These are phyloP conservation scores for Belonocnema kinseyi DNA, from an alignment of 1,140 invertebrate species.

Conservation along the genomic window DNA sequence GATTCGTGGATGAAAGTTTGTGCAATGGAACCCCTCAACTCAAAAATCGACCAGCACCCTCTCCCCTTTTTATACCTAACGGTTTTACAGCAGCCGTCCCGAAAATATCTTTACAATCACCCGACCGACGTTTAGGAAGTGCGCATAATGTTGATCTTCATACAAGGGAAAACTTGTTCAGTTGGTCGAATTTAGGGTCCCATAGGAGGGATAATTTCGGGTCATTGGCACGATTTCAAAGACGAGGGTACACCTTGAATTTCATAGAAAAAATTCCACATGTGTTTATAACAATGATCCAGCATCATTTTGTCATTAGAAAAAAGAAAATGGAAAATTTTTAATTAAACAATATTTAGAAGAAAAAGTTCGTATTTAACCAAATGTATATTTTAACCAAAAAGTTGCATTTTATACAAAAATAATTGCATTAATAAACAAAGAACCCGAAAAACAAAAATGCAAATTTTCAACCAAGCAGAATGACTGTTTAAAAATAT, in stretches of 20 bases:
- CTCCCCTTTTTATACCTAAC: conserved; percentile 32
- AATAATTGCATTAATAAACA: no score
- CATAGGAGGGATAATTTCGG: conserved; percentile 20
- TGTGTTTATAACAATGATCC: no score
- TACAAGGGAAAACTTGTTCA: conserved; percentile 24
- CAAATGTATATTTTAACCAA: no score
- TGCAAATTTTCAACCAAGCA: no score
- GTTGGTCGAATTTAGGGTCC: conserved; percentile 3
- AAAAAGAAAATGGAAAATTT: no score
- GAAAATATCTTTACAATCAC: conserved; percentile 25
- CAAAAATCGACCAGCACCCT: neutral
- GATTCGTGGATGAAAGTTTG: neutral
- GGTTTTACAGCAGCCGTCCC: conserved; percentile 8
- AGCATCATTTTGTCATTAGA: no score
- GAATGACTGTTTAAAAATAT: no score
- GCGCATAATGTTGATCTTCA: conserved; percentile 29
- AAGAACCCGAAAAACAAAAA: no score
- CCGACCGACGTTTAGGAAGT: conserved; percentile 11
- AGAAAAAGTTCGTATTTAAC: no score
- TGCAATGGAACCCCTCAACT: conserved; percentile 35
- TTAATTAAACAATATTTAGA: no score
- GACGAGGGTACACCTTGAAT: neutral
- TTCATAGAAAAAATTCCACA: neutral
- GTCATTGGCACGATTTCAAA: conserved; percentile 22
- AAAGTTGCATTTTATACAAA: no score